Conservation (phyloP, 2,888 invertebrate species). For the Ernsta delagoae region DNA sequence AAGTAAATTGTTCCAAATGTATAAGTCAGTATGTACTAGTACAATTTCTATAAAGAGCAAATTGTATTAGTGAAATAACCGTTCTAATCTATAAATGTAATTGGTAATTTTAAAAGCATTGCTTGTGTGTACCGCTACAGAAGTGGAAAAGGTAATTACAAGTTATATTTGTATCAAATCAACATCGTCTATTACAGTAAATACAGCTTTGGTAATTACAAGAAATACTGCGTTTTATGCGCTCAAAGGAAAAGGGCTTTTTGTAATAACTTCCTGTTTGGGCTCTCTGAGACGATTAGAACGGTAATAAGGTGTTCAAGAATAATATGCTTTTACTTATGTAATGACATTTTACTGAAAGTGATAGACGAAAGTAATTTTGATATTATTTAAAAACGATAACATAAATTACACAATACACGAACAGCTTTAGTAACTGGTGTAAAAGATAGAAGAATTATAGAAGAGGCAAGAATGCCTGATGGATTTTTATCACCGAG, state of each 20-base stretch:
- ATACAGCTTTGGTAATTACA: conserved; percentile 25
- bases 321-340: not conserved
- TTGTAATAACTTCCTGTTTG: conserved; percentile 32
- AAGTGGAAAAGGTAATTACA: conserved; percentile 24
- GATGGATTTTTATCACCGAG: not conserved
- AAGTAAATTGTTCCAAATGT: too few relatives aligned
- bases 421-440: not conserved
- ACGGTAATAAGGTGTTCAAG: conserved; percentile 9
- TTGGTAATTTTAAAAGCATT: conserved; percentile 13
- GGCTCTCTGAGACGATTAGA: conserved; percentile 9
- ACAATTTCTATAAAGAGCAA: too few relatives aligned
- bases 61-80: conserved; percentile 1
- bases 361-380: not conserved
- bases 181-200: conserved; percentile 24
- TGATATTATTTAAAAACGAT: not conserved
- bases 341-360: not conserved
- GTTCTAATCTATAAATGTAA: not conserved
- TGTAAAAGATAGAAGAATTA: not conserved
- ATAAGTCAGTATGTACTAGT: too few relatives aligned
- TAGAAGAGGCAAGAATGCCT: not conserved
- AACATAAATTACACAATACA: not conserved
- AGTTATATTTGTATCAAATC: conserved; percentile 31
- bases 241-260: conserved; percentile 31
- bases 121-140: conserved; percentile 13
- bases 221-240: conserved; percentile 19